These are phyloP conservation scores for Tenthredo mesomela DNA, from an alignment of 2,888 invertebrate genomes.

Conservation along the genomic window DNA sequence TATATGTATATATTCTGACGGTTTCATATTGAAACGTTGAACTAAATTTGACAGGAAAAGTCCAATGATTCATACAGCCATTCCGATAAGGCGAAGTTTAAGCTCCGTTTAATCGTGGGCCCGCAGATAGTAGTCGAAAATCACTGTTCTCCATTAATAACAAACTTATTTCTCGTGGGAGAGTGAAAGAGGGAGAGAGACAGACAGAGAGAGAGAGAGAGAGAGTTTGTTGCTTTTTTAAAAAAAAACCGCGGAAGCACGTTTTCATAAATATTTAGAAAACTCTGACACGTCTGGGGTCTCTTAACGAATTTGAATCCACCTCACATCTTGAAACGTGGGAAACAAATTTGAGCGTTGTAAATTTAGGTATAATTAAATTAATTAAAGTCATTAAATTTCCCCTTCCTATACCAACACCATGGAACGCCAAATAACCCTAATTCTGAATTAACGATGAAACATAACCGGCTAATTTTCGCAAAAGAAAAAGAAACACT, in stretches of 20 bases:
- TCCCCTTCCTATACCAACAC: not conserved
- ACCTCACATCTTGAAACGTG: slow-evolving; percentile 40
- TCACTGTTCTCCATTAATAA: slow-evolving; percentile 10
- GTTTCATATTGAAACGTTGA: slow-evolving; percentile 28
- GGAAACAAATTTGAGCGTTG: slow-evolving; percentile 30
- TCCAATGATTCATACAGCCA: not conserved
- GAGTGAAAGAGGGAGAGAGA: too few species aligned
- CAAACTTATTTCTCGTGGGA: not conserved
- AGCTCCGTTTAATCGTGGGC: not conserved
- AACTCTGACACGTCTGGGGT: slow-evolving; percentile 39
- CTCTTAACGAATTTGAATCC: slow-evolving; percentile 32
- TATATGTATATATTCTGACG: not conserved
- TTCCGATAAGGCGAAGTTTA: slow-evolving; percentile 36
- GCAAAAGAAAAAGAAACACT: not conserved
- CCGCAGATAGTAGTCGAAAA: not conserved
- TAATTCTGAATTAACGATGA: not conserved
- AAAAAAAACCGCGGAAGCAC: slow-evolving; percentile 2
- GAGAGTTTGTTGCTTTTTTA: slow-evolving; percentile 21
- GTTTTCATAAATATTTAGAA: slow-evolving; percentile 43
- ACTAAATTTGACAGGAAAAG: not conserved
- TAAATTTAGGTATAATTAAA: slow-evolving; percentile 23
- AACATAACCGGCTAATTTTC: not conserved
- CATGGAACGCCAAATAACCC: not conserved
- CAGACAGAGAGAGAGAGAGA: not conserved
- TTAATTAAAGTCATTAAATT: slow-evolving; percentile 36